phyloP scores from a whole-genome alignment of 2,113 vertebrate species.

The Alosa alosa region DNA sequence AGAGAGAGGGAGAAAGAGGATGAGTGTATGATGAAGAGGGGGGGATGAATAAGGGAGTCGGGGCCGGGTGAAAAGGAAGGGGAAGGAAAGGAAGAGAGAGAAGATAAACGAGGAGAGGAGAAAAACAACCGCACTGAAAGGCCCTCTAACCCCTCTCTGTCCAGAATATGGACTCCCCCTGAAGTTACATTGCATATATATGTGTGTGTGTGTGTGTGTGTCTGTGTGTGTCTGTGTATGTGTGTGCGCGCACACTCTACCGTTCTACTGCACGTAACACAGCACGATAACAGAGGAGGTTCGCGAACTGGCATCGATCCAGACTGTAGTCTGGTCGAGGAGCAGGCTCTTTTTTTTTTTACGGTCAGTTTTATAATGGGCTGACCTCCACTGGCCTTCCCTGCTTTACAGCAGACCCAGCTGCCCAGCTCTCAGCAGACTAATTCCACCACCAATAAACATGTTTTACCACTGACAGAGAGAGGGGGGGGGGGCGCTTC shows the following conservation, averaged over 20 bases:
- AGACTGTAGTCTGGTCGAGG: background rate
- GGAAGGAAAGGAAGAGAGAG: background rate
- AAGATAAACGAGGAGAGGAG: background rate
- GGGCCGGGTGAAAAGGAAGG: slow-evolving; percentile 25
- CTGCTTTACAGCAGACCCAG: background rate
- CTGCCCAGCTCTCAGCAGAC: background rate
- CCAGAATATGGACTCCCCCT: background rate
- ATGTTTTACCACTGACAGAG: background rate
- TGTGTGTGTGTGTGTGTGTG: background rate
- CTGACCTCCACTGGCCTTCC: background rate
- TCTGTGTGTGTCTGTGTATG: background rate
- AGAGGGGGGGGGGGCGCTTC: background rate
- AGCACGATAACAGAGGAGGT: background rate
- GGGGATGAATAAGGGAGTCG: background rate
- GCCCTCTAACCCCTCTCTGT: background rate
- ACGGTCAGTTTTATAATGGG: background rate
- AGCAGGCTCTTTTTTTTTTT: background rate
- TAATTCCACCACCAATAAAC: background rate
- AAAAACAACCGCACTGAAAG: background rate
- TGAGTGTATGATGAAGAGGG: background rate
- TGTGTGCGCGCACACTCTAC: background rate
- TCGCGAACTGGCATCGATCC: background rate
- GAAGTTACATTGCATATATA: background rate
- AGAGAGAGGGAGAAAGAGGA: slow-evolving; percentile 25
- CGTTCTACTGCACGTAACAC: background rate